phyloP scores from a whole-genome alignment of 2,797 vertebrate genomes.

The Catamblyrhynchus diadema region DNA sequence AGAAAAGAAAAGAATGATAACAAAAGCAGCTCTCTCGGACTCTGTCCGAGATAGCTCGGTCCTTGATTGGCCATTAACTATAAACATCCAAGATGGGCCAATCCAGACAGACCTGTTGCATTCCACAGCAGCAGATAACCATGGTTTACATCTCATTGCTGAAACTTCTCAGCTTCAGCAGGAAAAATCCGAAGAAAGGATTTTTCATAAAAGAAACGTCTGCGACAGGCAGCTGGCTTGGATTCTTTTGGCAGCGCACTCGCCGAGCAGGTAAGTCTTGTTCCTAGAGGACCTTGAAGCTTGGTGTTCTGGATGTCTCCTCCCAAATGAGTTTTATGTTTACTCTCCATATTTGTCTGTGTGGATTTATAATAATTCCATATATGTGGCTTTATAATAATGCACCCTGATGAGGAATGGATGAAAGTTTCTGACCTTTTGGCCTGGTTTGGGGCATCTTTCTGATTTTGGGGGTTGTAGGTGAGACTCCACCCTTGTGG shows the following conservation, averaged over 20 bases:
- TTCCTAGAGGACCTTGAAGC: not conserved
- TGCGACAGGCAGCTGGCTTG: not conserved
- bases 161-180: no score
- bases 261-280: not conserved
- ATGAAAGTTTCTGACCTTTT: not conserved
- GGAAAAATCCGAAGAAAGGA: no score
- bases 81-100: no score
- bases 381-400: not conserved
- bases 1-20: no score
- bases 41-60: no score
- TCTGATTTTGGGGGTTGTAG: not conserved
- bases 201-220: no score
- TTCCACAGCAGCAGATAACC: no score
- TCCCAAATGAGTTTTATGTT: not conserved
- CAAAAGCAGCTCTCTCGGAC: no score
- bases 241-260: not conserved
- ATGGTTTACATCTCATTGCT: no score
- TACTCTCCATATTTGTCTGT: not conserved
- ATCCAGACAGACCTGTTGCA: no score
- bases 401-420: not conserved
- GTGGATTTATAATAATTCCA: not conserved
- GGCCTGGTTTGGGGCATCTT: not conserved
- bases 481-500: accelerated
- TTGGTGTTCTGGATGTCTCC: not conserved
- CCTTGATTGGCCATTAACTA: no score